Conservation (phyloP, 2,888 invertebrate genomes). For the Camptogramma bilineatum region DNA sequence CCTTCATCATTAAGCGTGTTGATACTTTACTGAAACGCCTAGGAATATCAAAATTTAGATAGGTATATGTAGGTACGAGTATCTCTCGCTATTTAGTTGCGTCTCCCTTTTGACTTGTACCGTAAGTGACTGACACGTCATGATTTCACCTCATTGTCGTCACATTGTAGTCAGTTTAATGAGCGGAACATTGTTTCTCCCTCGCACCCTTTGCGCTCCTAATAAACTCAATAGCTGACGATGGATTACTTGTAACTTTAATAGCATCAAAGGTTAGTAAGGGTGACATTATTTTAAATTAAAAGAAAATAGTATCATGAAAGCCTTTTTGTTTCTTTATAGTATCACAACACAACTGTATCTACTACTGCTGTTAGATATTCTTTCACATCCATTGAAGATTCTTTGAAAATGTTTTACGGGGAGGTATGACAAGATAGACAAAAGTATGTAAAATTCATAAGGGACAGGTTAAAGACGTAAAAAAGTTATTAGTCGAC, state of each 20-base stretch:
- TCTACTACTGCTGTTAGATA: too few relatives aligned
- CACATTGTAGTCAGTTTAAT: constrained; percentile 69
- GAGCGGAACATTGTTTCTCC: constrained; percentile 56
- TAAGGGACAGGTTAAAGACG: too few relatives aligned
- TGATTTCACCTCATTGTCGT: constrained; percentile 67
- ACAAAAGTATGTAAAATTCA: too few relatives aligned
- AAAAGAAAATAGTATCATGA: too few relatives aligned
- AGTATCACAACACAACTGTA: too few relatives aligned
- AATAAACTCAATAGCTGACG: constrained; percentile 42
- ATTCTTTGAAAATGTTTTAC: too few relatives aligned
- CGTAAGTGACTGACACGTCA: constrained; percentile 54
- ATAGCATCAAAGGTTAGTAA: constrained; percentile 28
- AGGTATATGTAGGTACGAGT: too few relatives aligned
- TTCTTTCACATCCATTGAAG: too few relatives aligned
- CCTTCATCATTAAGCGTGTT: neutral
- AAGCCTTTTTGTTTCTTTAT: too few relatives aligned
- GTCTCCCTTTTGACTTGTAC: constrained; percentile 1
- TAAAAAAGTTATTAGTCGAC: too few relatives aligned
- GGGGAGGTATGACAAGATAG: too few relatives aligned
- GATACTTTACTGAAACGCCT: neutral
- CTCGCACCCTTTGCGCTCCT: constrained; percentile 32
- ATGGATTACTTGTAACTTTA: constrained; percentile 41
- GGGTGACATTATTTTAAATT: constrained; percentile 21
- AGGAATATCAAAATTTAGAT: neutral
- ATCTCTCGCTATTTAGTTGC: constrained; percentile 2